phyloP scores from a whole-genome alignment of 2,888 invertebrate genomes.

The Melinaea marsaeus region DNA sequence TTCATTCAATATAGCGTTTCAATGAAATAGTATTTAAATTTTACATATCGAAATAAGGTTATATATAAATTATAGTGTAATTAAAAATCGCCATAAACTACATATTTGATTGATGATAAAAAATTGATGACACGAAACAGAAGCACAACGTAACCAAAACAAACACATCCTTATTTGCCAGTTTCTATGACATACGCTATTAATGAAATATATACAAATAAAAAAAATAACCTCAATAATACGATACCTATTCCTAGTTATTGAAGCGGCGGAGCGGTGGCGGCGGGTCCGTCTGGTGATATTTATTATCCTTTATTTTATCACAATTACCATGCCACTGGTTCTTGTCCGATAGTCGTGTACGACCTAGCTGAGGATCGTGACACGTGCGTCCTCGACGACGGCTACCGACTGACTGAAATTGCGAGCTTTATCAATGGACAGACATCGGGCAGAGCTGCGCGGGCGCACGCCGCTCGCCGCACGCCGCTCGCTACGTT shows the following conservation, averaged over 20 bases:
- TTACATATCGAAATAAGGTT: not conserved
- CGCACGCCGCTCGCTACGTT: conserved; percentile 67
- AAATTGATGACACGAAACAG: conserved; percentile 28
- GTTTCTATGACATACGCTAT: conserved; percentile 15
- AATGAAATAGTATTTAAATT: not conserved
- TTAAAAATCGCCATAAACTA: too few species aligned
- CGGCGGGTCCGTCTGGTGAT: conserved; percentile 48
- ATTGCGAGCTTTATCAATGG: conserved; percentile 70
- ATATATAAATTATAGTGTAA: conserved; percentile 5
- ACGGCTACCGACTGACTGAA: conserved; percentile 62
- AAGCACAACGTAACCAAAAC: conserved; percentile 26
- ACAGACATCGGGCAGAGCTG: conserved; percentile 38
- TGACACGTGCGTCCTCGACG: conserved; percentile 51
- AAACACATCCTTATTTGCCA: conserved; percentile 27
- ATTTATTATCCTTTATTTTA: conserved; percentile 47
- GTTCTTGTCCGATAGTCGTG: conserved; percentile 37
- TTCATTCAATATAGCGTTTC: not conserved
- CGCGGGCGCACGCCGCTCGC: conserved; percentile 68
- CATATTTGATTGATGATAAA: conserved; percentile 11
- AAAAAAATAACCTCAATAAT: conserved; percentile 52
- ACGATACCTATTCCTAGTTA: conserved; percentile 62
- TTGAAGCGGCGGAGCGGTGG: conserved; percentile 55
- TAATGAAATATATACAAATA: conserved; percentile 10
- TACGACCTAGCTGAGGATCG: conserved; percentile 12
- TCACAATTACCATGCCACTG: conserved; percentile 73